A percentile compares a stretch with the other conserved stretches of the same genome.
These are phyloP conservation scores for Molossus molossus DNA, from an alignment of 2,797 vertebrate genomes.

Conservation along the genomic window DNA sequence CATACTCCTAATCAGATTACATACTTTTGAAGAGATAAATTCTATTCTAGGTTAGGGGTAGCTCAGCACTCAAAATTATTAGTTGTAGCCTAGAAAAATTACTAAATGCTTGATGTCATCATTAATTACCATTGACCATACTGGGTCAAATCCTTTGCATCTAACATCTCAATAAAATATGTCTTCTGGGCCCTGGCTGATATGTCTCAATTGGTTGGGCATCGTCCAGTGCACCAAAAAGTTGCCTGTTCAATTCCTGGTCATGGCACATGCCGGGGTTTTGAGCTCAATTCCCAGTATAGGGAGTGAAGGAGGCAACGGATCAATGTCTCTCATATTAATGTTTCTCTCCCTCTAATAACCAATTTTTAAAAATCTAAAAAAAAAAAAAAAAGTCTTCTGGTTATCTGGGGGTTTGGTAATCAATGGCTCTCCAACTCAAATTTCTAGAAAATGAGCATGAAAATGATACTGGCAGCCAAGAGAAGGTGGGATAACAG, in stretches of 20 bases:
- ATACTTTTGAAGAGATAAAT: constrained; percentile 2
- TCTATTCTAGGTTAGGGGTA: neutral
- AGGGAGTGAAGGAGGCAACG: too few species aligned
- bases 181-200: too few species aligned
- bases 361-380: too few species aligned
- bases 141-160: neutral
- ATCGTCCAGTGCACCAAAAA: too few species aligned
- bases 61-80: constrained; percentile 9
- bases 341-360: too few species aligned
- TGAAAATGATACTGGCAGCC: neutral
- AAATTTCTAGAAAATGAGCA: constrained; percentile 50
- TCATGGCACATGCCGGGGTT: too few species aligned
- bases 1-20: neutral
- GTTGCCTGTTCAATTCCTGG: too few species aligned
- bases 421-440: constrained; percentile 38
- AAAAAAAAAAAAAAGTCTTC: neutral
- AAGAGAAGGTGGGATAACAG: neutral
- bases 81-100: neutral
- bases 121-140: neutral
- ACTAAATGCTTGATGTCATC: neutral
- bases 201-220: too few species aligned
- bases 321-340: too few species aligned
- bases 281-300: too few species aligned
- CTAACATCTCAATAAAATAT: neutral
- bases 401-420: neutral